A percentile compares a stretch with the other conserved stretches of the same genome.
These are phyloP conservation scores for Drosophila kepulauana DNA, from an alignment of 1,140 invertebrate genomes.

Conservation along the genomic window DNA sequence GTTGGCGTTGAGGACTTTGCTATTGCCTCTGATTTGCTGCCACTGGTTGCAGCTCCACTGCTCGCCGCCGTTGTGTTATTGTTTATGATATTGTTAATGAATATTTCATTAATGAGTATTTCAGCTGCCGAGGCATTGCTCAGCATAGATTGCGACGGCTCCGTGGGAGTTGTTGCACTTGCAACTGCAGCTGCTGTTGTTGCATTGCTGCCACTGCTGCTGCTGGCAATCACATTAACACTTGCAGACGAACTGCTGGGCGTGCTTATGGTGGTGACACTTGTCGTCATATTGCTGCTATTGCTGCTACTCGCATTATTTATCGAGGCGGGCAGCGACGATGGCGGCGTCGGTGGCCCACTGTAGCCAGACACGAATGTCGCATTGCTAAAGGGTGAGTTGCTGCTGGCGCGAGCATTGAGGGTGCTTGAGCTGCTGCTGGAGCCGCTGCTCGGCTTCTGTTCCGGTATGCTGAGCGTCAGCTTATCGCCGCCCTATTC, in stretches of 20 bases:
- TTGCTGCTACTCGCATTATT: constrained; percentile 53
- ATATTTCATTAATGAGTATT: constrained; percentile 84
- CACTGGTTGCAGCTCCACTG: constrained; percentile 12
- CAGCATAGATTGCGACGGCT: constrained; percentile 45
- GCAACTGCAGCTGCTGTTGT: constrained; percentile 12
- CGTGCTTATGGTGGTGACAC: constrained; percentile 69
- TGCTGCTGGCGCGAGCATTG: constrained; percentile 43
- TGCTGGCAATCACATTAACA: constrained; percentile 32
- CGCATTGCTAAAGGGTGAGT: constrained; percentile 68
- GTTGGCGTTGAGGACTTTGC: constrained; percentile 75
- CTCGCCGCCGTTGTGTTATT: constrained; percentile 63
- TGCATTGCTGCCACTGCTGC: constrained; percentile 25
- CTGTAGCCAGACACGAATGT: constrained; percentile 70
- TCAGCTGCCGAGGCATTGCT: constrained; percentile 79
- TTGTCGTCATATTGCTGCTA: constrained; percentile 42
- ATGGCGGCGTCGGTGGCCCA: constrained; percentile 67
- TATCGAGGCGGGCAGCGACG: constrained; percentile 60
- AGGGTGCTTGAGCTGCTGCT: constrained; percentile 54
- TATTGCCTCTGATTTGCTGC: constrained; percentile 36
- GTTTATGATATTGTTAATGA: constrained; percentile 84
- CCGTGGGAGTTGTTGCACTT: constrained; percentile 10
- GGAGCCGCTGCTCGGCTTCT: constrained; percentile 64
- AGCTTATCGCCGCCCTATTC: constrained; percentile 90
- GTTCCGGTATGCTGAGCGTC: constrained; percentile 88
- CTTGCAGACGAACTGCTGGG: constrained; percentile 54